Percentiles rank a stretch among this genome's conserved stretches.
Evolutionary conservation across 2,113 vertebrate genomes (phyloP).

Genomic region (Mustela nigripes): DNA sequence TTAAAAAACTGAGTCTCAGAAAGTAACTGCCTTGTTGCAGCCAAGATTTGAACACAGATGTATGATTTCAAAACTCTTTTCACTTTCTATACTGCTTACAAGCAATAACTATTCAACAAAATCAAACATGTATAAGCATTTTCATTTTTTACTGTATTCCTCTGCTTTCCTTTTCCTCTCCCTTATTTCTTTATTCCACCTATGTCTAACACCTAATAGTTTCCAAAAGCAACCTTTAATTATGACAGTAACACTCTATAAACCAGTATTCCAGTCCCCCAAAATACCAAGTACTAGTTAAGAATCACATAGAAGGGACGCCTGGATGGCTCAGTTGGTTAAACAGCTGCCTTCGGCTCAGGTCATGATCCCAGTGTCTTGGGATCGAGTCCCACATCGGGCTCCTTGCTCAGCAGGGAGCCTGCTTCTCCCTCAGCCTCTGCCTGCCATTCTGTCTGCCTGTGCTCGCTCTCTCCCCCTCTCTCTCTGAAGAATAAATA

Average conservation of each 20-base stretch:
- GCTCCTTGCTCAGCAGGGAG: too few species aligned
- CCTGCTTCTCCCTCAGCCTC: too few species aligned
- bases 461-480: too few species aligned
- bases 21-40: neutral
- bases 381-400: too few species aligned
- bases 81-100: conserved; percentile 34
- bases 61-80: conserved; percentile 56
- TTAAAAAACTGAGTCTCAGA: neutral
- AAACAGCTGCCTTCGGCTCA: too few species aligned
- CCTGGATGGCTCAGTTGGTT: too few species aligned
- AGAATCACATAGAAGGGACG: neutral
- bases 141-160: neutral
- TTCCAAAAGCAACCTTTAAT: conserved; percentile 55
- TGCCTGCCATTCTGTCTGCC: too few species aligned
- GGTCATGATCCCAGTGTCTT: too few species aligned
- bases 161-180: neutral
- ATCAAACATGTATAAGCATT: conserved; percentile 27
- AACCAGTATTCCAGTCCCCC: neutral
- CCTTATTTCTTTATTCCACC: neutral
- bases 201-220: conserved; percentile 31
- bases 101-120: neutral
- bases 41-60: conserved; percentile 17
- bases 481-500: too few species aligned
- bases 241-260: neutral
- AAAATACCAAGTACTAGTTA: conserved; percentile 48